A percentile compares a stretch with the other conserved stretches of the same genome.
phyloP scores from a whole-genome alignment of 1,140 invertebrate genomes.

The Aradophagus sp. region DNA sequence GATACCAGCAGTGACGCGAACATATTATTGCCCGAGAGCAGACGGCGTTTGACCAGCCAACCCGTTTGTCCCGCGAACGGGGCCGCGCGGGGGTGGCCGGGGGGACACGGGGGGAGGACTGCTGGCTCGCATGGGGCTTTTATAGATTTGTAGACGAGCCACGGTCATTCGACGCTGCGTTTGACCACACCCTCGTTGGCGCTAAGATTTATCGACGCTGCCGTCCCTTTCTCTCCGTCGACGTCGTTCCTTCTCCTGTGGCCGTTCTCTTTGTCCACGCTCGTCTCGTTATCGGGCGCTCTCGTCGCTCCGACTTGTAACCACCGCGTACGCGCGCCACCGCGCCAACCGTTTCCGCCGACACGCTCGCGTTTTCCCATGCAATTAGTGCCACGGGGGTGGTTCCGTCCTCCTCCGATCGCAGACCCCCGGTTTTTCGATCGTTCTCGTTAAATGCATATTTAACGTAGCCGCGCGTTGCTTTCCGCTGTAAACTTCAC shows the following conservation, averaged over 20 bases:
- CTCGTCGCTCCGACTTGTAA: conserved; percentile 68
- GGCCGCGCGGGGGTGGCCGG: too few species aligned
- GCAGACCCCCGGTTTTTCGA: conserved; percentile 28
- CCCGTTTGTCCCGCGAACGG: too few species aligned
- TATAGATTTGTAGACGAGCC: conserved; percentile 70
- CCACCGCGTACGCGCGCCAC: conserved; percentile 53
- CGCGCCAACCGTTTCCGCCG: conserved; percentile 48
- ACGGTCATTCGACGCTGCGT: conserved; percentile 69
- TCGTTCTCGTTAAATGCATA: conserved; percentile 47
- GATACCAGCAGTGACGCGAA: conserved; percentile 67
- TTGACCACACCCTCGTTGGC: conserved; percentile 71
- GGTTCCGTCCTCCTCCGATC: conserved; percentile 24
- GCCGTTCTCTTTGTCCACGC: conserved; percentile 20
- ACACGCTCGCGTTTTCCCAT: conserved; percentile 50
- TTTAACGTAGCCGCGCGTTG: conserved; percentile 31
- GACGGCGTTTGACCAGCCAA: conserved; percentile 64
- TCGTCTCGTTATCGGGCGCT: conserved; percentile 68
- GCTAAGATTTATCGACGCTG: conserved; percentile 67
- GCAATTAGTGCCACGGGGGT: conserved; percentile 51
- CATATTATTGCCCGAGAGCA: conserved; percentile 65
- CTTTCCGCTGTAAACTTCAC: conserved; percentile 17
- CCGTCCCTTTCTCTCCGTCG: conserved; percentile 33
- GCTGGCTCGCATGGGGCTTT: conserved; percentile 55
- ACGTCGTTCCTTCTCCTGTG: conserved; percentile 38
- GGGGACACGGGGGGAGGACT: conserved; percentile 47